A percentile compares a stretch with the other conserved stretches of the same genome.
These are phyloP conservation scores for Tricholauxania praeusta DNA, from an alignment of 2,888 invertebrate genomes.

Conservation along the genomic window DNA sequence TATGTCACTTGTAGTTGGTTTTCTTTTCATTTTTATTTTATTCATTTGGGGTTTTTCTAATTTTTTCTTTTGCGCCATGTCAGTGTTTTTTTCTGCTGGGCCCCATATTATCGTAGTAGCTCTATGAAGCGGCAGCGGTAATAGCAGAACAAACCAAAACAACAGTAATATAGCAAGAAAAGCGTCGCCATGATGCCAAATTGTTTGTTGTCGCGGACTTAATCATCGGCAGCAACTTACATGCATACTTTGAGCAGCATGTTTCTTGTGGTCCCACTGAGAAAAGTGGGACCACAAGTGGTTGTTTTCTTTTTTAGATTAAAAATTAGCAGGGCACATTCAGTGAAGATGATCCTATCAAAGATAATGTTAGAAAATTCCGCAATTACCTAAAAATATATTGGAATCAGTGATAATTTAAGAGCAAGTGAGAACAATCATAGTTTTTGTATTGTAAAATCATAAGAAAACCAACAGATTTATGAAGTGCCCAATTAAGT, in stretches of 20 bases:
- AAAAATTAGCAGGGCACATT: too few relatives aligned
- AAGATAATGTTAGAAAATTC: too few relatives aligned
- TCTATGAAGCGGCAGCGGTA: background rate
- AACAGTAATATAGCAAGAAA: background rate
- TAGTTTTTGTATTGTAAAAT: too few relatives aligned
- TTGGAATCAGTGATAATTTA: too few relatives aligned
- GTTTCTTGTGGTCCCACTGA: background rate
- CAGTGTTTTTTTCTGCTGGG: conserved; percentile 3
- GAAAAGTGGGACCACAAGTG: too few relatives aligned
- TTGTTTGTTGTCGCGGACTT: background rate
- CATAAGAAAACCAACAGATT: too few relatives aligned
- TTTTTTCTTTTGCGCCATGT: background rate
- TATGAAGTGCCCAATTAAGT: too few relatives aligned
- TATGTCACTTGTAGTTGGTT: background rate
- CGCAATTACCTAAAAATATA: too few relatives aligned
- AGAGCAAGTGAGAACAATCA: too few relatives aligned
- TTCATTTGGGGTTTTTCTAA: background rate
- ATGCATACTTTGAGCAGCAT: background rate
- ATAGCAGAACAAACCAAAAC: background rate
- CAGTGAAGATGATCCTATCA: too few relatives aligned
- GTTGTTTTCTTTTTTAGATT: too few relatives aligned
- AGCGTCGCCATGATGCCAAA: conserved; percentile 20
- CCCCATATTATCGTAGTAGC: background rate
- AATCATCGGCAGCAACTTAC: conserved; percentile 6
- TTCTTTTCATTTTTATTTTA: background rate